phyloP scores from a whole-genome alignment of 2,797 vertebrate genomes.

The Orestias chungarensis region DNA sequence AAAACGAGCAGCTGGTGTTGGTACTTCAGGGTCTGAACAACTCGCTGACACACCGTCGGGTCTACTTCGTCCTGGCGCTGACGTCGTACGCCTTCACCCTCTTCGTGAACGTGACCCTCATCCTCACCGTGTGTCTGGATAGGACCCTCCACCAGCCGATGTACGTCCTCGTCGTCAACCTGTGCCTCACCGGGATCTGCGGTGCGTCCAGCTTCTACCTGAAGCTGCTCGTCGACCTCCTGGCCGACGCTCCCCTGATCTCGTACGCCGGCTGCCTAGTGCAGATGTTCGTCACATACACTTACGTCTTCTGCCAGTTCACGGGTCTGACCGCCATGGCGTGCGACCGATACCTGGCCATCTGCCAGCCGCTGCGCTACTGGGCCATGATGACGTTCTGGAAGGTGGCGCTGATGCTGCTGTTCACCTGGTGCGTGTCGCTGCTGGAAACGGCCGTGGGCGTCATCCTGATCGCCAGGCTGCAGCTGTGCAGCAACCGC shows the following conservation, averaged over 20 bases:
- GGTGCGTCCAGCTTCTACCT: slow-evolving; percentile 70
- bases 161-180: slow-evolving; percentile 69
- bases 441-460: slow-evolving; percentile 40
- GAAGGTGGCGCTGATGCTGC: slow-evolving; percentile 54
- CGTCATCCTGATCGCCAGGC: slow-evolving; percentile 14
- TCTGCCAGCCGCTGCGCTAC: slow-evolving; percentile 71
- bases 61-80: slow-evolving; percentile 63
- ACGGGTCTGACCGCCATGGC: slow-evolving; percentile 69
- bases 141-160: slow-evolving; percentile 64
- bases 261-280: slow-evolving; percentile 58
- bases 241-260: slow-evolving; percentile 48
- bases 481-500: slow-evolving; percentile 56
- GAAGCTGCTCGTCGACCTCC: slow-evolving; percentile 63
- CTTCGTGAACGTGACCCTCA: slow-evolving; percentile 62
- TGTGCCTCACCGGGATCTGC: slow-evolving; percentile 63
- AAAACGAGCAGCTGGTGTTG: slow-evolving; percentile 55
- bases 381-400: slow-evolving; percentile 52
- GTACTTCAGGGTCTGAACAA: slow-evolving; percentile 67
- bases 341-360: slow-evolving; percentile 74
- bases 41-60: slow-evolving; percentile 1
- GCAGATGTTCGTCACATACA: slow-evolving; percentile 57
- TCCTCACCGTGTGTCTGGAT: slow-evolving; percentile 52
- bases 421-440: slow-evolving; percentile 60
- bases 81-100: slow-evolving; percentile 63
- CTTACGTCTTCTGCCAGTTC: slow-evolving; percentile 60